A percentile compares a stretch with the other conserved stretches of the same genome.
Evolutionary conservation across 2,113 vertebrate species (phyloP).

Genomic region (Chionomys nivalis): DNA sequence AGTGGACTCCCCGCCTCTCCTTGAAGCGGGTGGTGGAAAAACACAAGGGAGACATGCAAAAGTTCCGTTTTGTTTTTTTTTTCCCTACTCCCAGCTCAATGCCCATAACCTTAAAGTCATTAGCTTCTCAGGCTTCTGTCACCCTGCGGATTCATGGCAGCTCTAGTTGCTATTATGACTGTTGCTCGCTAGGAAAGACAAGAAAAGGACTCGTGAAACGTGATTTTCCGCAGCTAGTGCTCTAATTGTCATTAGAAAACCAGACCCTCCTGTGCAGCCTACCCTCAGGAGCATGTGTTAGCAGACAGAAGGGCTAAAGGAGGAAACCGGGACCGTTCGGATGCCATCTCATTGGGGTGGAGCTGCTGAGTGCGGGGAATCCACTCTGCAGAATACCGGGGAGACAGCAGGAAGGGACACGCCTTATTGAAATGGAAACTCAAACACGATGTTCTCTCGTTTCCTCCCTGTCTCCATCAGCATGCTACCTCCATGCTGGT

Average conservation of each 20-base stretch:
- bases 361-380: neutral
- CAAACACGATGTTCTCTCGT: neutral
- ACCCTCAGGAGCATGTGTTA: neutral
- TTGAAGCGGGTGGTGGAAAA: neutral
- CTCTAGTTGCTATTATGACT: neutral
- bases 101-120: neutral
- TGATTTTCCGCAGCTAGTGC: neutral
- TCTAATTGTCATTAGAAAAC: neutral
- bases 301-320: neutral
- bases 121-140: neutral
- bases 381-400: too few relatives aligned
- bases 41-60: neutral
- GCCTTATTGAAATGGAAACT: conserved; percentile 13
- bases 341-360: conserved; percentile 29
- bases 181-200: neutral
- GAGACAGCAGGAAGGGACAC: neutral
- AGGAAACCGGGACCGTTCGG: neutral
- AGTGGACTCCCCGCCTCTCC: neutral
- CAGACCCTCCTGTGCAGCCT: neutral
- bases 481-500: neutral
- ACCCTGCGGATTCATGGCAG: neutral
- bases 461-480: neutral
- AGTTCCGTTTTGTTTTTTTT: neutral
- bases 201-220: neutral
- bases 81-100: neutral